These are phyloP conservation scores for Alligator mississippiensis DNA, from an alignment of 2,113 vertebrate species.

Conservation along the genomic window DNA sequence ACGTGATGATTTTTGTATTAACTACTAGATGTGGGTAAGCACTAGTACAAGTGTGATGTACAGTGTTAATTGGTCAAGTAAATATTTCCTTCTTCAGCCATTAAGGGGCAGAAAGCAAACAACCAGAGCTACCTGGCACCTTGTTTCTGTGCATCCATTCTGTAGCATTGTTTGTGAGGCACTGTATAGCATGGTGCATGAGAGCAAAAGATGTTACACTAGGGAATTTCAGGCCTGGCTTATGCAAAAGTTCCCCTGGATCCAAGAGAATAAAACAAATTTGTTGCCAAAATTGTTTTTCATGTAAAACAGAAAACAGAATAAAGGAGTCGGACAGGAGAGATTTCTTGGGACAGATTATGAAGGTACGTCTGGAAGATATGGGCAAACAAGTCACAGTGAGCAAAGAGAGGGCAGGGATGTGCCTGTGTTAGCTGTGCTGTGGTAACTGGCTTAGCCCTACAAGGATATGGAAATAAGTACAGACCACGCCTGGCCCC, in stretches of 20 bases:
- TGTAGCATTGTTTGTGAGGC: too few relatives aligned
- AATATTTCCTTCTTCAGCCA: not conserved
- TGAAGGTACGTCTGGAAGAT: not conserved
- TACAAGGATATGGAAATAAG: too few relatives aligned
- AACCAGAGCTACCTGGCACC: not conserved
- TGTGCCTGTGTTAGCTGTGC: too few relatives aligned
- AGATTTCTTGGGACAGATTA: not conserved
- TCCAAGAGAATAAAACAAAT: not conserved
- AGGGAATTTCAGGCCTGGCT: not conserved
- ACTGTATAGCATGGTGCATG: not conserved
- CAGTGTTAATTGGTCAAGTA: not conserved
- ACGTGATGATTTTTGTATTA: not conserved
- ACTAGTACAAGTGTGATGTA: not conserved
- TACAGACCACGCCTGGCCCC: too few relatives aligned
- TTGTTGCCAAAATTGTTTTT: not conserved
- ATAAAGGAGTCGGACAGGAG: not conserved
- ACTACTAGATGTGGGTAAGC: not conserved
- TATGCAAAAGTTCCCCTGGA: not conserved
- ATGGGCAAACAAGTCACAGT: too few relatives aligned
- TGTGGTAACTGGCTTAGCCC: too few relatives aligned
- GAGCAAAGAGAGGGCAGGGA: too few relatives aligned
- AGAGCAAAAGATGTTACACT: not conserved
- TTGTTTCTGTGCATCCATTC: not conserved
- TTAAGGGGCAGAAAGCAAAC: not conserved
- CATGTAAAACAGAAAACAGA: not conserved